A percentile compares a stretch with the other conserved stretches of the same genome.
Evolutionary conservation across 2,797 vertebrate species (phyloP).

Genomic region (Sebastes iracundus): DNA sequence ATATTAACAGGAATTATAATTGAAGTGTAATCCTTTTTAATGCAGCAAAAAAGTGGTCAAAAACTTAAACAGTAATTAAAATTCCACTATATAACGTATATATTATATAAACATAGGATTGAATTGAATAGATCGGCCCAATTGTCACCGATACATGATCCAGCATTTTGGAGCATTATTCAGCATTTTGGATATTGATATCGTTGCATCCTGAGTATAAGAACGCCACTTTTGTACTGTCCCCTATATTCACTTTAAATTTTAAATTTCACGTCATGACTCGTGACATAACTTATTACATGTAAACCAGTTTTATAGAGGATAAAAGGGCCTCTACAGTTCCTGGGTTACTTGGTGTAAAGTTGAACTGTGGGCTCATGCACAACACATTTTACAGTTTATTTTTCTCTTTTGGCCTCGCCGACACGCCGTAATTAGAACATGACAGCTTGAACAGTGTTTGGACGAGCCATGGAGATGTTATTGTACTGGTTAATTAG

Average conservation of each 20-base stretch:
- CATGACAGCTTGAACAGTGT: slow-evolving; percentile 66
- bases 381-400: slow-evolving; percentile 31
- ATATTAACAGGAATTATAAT: no score
- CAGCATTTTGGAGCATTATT: no score
- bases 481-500: slow-evolving; percentile 73
- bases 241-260: not conserved
- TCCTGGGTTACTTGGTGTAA: slow-evolving; percentile 2
- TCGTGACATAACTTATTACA: not conserved
- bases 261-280: not conserved
- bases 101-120: no score
- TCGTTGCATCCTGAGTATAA: not conserved
- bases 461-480: slow-evolving; percentile 53
- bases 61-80: no score
- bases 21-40: no score
- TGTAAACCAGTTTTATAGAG: not conserved
- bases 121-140: no score
- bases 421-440: slow-evolving; percentile 67
- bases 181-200: no score
- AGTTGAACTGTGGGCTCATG: slow-evolving; percentile 13
- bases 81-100: no score
- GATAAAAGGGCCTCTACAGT: not conserved
- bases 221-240: not conserved
- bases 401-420: slow-evolving; percentile 21
- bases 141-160: no score
- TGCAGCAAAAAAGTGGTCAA: no score